Base-by-base conservation (phyloP, 1,140 invertebrate genomes). In the Calycopis cecrops region DNA sequence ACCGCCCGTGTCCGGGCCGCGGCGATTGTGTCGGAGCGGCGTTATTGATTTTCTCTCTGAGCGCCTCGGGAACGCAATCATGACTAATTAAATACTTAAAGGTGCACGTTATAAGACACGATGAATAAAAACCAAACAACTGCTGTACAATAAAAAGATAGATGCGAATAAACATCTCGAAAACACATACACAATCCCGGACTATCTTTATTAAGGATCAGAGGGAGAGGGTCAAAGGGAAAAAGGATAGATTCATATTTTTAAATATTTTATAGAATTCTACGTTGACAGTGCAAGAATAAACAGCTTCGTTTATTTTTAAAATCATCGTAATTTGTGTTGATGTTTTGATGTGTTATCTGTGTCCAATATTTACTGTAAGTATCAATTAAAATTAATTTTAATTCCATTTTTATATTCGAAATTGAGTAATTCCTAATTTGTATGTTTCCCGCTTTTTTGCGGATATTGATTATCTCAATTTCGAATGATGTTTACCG, bases 1-100 rank as follows among this genome's bases (percentile, higher is more conserved):
- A 63, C 63, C 69, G 74, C 71, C 69, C 74, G 71, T 52, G 60
- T 65, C 70, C 65, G 72, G 74, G 71, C 62, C 9, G 52, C 51
- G 28, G 21, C 40, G 55, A 51, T 48, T 48, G 65, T 63, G 50
- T 35, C 16, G 1, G 33, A 49, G 35, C 33, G n/a, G 10, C 0
- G 0, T 3, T 38, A 56, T 64, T 18, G 58, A 65, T 65, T 59
- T 47, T 50, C 35, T 9, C 38, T 12, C 34, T 48, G 40, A 34
- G 21, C 50, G 49, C 52, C 57, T 54, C 50, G 57, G 55, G 42
- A 50, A 58, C 61, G 56, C 53, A 67, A 42, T 60, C 9, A 63
- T 63, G 60, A 65, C 47, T 57, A 63, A 57, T 54, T 60, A 51
- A 50, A 40, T 38, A 55, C 56, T 37, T 18, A 57, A 64, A 38